Evolutionary conservation across 2,888 invertebrate genomes (phyloP).

Genomic region (Leptopterna dolabrata): DNA sequence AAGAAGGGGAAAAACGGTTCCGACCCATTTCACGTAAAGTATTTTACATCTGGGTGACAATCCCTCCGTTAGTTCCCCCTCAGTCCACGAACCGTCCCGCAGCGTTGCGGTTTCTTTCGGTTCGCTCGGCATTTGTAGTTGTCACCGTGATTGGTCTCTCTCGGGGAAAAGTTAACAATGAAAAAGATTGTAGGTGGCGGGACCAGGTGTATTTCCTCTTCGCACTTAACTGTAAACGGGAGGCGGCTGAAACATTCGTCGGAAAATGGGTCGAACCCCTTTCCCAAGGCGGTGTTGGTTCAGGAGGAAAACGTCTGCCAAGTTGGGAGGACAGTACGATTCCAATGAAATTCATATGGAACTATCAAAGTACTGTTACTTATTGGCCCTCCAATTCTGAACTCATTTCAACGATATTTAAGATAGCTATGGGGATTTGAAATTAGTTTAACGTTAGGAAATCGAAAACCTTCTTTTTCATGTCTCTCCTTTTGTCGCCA

Average conservation of each 20-base stretch:
- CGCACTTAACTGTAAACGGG: not conserved
- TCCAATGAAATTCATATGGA: too few species aligned
- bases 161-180: slow-evolving; percentile 32
- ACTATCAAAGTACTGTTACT: too few species aligned
- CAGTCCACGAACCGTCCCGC: not conserved
- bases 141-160: slow-evolving; percentile 20
- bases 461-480: too few species aligned
- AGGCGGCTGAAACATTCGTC: not conserved
- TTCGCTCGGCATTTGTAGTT: slow-evolving; percentile 30
- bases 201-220: slow-evolving; percentile 3
- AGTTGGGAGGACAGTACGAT: too few species aligned
- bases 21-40: not conserved
- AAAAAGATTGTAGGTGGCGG: not conserved
- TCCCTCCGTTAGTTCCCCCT: not conserved
- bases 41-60: slow-evolving; percentile 2
- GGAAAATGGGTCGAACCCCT: not conserved
- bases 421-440: too few species aligned
- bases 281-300: not conserved
- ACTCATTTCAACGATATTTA: too few species aligned
- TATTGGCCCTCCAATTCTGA: too few species aligned
- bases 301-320: not conserved
- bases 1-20: not conserved
- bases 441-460: too few species aligned
- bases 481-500: too few species aligned
- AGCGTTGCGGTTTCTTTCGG: slow-evolving; percentile 3